phyloP scores from a whole-genome alignment of 2,113 vertebrate species.

The Panurus biarmicus region DNA sequence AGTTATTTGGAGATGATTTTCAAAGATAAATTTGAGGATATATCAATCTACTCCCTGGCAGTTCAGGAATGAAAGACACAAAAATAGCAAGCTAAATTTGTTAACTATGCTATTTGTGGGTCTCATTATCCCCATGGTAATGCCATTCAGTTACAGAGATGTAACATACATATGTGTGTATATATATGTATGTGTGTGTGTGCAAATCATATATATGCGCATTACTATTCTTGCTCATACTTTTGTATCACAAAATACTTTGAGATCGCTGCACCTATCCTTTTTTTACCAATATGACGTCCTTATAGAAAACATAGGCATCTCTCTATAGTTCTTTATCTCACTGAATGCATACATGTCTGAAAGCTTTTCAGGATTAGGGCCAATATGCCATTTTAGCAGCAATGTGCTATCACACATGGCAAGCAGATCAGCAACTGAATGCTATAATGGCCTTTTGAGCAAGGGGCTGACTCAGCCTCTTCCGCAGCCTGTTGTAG shows the following conservation, averaged over 20 bases:
- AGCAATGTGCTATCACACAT: constrained; percentile 56
- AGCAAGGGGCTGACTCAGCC: constrained; percentile 58
- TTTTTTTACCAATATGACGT: not conserved
- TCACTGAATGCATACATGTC: constrained; percentile 34
- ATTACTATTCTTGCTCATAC: not conserved
- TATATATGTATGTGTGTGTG: fast-evolving
- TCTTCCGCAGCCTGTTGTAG: constrained; percentile 31
- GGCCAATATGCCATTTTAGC: constrained; percentile 60
- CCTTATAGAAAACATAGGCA: constrained; percentile 3
- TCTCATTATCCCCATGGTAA: not conserved
- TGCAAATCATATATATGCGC: not conserved
- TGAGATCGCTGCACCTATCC: not conserved
- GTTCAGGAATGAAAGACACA: constrained; percentile 6
- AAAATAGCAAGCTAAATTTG: constrained; percentile 43
- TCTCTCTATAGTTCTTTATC: constrained; percentile 15
- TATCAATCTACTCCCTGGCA: constrained; percentile 22
- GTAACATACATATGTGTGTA: not conserved
- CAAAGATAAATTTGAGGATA: not conserved
- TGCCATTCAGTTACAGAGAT: not conserved
- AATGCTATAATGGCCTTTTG: constrained; percentile 53
- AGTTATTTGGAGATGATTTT: constrained; percentile 41
- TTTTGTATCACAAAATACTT: not conserved
- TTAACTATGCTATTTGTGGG: constrained; percentile 15
- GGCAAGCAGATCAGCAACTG: constrained; percentile 43
- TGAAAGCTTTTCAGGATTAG: constrained; percentile 54